Conservation (phyloP, 2,888 invertebrate species). For the Caenorhabditis parvicauda region DNA sequence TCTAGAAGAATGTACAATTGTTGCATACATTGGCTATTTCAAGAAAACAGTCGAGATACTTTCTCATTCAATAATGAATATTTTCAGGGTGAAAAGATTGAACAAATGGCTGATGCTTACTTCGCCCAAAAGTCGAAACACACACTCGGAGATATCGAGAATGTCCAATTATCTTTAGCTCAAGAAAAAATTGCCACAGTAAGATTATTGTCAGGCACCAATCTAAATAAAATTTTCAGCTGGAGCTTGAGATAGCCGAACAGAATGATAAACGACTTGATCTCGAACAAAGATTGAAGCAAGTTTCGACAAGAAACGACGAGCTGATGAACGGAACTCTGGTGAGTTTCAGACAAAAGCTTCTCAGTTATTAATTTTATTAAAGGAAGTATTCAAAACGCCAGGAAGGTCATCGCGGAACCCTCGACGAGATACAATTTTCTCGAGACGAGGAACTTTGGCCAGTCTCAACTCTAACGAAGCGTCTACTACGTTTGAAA, state of each 20-base stretch:
- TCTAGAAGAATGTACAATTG: no score
- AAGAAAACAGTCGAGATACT: no score
- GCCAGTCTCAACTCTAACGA: no score
- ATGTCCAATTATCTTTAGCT: neutral
- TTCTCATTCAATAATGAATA: no score
- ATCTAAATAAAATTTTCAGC: conserved; percentile 2
- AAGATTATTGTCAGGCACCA: no score
- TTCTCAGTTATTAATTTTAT: neutral
- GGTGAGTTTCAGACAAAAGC: neutral
- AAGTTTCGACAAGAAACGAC: neutral
- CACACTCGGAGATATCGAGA: neutral
- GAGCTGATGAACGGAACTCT: conserved; percentile 5
- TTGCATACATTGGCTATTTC: no score
- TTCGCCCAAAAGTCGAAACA: neutral
- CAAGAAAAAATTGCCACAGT: neutral
- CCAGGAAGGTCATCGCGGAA: conserved; percentile 9
- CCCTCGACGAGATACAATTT: conserved; percentile 14
- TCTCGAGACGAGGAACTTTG: no score
- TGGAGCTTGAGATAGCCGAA: conserved; percentile 9
- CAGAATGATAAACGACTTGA: conserved; percentile 1
- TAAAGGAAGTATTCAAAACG: neutral
- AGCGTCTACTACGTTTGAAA: no score
- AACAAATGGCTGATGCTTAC: neutral
- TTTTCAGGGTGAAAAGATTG: no score
- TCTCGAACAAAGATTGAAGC: conserved; percentile 4